A percentile compares a stretch with the other conserved stretches of the same genome.
Evolutionary conservation across 1,140 invertebrate species (phyloP).

Genomic region (Phocides pigmalion): DNA sequence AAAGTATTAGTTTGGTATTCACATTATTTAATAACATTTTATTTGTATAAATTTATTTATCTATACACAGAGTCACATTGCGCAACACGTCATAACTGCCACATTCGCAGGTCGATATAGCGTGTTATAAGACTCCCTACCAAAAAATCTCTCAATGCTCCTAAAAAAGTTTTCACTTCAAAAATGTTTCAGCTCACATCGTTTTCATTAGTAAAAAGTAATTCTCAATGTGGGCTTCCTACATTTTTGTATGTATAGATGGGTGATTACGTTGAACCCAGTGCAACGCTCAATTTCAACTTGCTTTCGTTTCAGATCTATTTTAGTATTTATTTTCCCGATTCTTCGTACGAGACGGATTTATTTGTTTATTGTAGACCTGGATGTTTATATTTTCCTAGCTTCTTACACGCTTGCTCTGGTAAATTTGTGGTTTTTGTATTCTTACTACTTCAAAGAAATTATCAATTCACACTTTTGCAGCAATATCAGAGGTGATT

Average conservation of each 20-base stretch:
- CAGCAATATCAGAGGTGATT: not conserved
- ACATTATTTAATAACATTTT: too few relatives aligned
- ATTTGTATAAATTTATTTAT: too few relatives aligned
- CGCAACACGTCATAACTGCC: too few relatives aligned
- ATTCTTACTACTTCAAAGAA: conserved; percentile 6
- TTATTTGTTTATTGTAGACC: conserved; percentile 19
- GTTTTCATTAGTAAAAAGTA: too few relatives aligned
- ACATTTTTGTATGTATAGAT: conserved; percentile 28
- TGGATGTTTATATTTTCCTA: conserved; percentile 25
- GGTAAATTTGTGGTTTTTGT: conserved; percentile 16
- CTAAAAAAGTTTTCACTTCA: too few relatives aligned
- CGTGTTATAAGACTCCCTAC: too few relatives aligned
- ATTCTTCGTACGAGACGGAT: conserved; percentile 32
- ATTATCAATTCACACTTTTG: conserved; percentile 5
- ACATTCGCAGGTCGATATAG: too few relatives aligned
- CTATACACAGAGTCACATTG: too few relatives aligned
- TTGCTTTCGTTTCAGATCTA: conserved; percentile 50
- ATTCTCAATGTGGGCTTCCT: too few relatives aligned
- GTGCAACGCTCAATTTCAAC: conserved; percentile 38
- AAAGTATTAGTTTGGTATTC: too few relatives aligned
- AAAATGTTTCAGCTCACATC: too few relatives aligned
- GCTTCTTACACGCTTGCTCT: conserved; percentile 14
- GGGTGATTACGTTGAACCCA: conserved; percentile 44
- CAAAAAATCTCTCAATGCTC: too few relatives aligned
- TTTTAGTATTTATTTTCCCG: conserved; percentile 50